phyloP scores from a whole-genome alignment of 2,113 vertebrate genomes.

The Burhinus bistriatus region DNA sequence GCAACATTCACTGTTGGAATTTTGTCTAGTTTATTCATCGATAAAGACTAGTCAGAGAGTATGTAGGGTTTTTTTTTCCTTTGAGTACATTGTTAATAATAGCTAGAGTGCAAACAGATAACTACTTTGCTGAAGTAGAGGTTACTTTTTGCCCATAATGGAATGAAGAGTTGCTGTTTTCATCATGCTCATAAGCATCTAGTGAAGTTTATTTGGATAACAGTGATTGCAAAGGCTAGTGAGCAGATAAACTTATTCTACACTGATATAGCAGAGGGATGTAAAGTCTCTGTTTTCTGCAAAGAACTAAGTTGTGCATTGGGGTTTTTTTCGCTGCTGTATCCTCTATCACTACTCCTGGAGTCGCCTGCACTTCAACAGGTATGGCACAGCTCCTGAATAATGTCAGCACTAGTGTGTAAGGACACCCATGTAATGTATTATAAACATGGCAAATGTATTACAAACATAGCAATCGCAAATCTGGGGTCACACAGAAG shows the following conservation, averaged over 20 bases:
- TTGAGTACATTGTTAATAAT: background rate
- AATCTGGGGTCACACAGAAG: background rate
- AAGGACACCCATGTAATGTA: background rate
- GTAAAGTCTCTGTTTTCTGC: background rate
- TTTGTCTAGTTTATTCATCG: background rate
- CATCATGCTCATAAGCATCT: background rate
- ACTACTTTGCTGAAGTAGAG: background rate
- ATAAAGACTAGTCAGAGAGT: background rate
- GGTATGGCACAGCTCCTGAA: background rate
- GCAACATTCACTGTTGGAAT: background rate
- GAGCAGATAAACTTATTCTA: background rate
- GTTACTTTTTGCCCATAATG: background rate
- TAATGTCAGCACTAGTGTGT: background rate
- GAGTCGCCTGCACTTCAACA: background rate
- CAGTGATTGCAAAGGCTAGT: background rate
- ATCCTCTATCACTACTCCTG: background rate
- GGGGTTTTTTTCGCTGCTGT: fast-evolving
- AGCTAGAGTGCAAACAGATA: background rate
- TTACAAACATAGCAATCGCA: background rate
- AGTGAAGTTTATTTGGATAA: background rate
- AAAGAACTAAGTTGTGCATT: background rate
- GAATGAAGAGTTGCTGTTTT: background rate
- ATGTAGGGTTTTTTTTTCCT: background rate
- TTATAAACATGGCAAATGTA: background rate
- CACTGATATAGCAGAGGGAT: background rate